Evolutionary conservation across 2,797 vertebrate species (phyloP).

Genomic region (Pempheris klunzingeri): DNA sequence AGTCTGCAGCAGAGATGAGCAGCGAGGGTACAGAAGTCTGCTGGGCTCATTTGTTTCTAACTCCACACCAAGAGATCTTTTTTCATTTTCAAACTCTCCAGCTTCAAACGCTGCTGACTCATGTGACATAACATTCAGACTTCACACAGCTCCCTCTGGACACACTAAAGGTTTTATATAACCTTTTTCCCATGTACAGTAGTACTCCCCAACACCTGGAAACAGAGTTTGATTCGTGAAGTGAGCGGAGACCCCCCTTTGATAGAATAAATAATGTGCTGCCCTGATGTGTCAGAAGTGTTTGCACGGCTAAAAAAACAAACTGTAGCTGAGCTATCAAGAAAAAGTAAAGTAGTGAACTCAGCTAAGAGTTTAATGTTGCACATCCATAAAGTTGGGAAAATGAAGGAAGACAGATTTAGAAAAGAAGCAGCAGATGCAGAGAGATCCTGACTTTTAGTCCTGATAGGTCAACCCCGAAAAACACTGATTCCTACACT

Average conservation of each 20-base stretch:
- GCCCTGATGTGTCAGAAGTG: too few species aligned
- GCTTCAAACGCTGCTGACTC: not conserved
- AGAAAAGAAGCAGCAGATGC: not conserved
- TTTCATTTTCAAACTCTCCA: not conserved
- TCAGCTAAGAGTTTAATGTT: too few species aligned
- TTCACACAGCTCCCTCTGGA: too few species aligned
- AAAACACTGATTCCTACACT: too few species aligned
- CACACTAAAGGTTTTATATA: too few species aligned
- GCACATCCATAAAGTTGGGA: not conserved
- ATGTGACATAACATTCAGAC: not conserved
- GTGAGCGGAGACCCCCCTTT: too few species aligned
- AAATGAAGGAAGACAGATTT: not conserved
- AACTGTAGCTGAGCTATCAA: not conserved
- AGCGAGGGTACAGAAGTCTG: not conserved
- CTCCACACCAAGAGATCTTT: not conserved
- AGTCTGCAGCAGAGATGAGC: not conserved
- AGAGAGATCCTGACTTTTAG: not conserved
- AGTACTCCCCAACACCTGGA: not conserved
- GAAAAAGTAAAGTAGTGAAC: not conserved
- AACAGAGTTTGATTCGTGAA: conserved; percentile 1
- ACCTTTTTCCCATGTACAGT: too few species aligned
- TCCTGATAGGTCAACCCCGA: too few species aligned
- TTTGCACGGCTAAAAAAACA: too few species aligned
- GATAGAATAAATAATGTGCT: not conserved
- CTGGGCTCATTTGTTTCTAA: not conserved